A percentile compares a stretch with the other conserved stretches of the same genome.
Evolutionary conservation across 2,888 invertebrate species (phyloP).

Genomic region (Cataglyphis cursor): DNA sequence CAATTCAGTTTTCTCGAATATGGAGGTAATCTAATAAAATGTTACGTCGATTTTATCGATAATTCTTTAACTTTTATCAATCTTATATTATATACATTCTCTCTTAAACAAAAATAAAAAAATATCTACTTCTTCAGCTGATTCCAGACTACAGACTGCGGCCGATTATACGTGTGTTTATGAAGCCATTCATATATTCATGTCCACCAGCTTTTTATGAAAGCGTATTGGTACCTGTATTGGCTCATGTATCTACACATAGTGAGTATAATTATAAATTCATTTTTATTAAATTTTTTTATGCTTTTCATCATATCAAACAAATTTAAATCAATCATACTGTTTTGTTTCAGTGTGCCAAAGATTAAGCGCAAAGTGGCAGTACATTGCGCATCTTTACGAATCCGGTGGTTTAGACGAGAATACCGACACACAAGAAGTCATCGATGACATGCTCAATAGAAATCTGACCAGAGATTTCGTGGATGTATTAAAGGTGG

Average conservation of each 20-base stretch:
- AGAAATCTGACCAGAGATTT: conserved; percentile 95
- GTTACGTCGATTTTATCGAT: neutral
- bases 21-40: conserved; percentile 87
- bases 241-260: conserved; percentile 92
- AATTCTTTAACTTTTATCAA: neutral
- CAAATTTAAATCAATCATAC: neutral
- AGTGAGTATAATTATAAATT: conserved; percentile 88
- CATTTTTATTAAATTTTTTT: conserved; percentile 16
- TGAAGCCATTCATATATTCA: conserved; percentile 94
- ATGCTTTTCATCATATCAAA: neutral
- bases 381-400: conserved; percentile 92
- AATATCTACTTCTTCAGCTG: conserved; percentile 85
- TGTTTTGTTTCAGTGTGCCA: conserved; percentile 84
- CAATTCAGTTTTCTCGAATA: conserved; percentile 91
- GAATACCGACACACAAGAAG: conserved; percentile 93
- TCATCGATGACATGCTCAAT: conserved; percentile 94
- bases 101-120: neutral
- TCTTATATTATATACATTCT: neutral
- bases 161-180: conserved; percentile 93
- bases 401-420: conserved; percentile 92
- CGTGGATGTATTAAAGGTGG: conserved; percentile 93
- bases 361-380: conserved; percentile 93
- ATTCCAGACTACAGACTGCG: conserved; percentile 95
- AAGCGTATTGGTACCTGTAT: conserved; percentile 92
- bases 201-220: conserved; percentile 94